Conservation (phyloP, 2,797 vertebrate species). For the Sternarchorhynchus goeldii region DNA sequence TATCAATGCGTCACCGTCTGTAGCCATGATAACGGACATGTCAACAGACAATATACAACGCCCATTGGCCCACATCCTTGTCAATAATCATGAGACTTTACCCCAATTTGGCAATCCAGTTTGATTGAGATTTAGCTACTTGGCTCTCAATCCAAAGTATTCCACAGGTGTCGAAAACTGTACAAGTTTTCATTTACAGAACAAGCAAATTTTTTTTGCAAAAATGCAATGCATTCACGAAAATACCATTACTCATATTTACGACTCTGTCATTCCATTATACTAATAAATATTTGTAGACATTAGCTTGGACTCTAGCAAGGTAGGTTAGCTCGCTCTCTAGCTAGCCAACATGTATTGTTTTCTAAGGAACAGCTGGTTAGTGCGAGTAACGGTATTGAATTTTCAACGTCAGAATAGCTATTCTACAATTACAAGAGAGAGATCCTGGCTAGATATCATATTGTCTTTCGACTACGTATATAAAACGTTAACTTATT, state of each 20-base stretch:
- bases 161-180: slow-evolving; percentile 69
- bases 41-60: slow-evolving; percentile 60
- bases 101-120: slow-evolving; percentile 59
- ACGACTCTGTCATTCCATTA: neutral
- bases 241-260: neutral
- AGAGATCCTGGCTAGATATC: neutral
- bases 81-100: slow-evolving; percentile 64
- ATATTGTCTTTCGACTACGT: too few species aligned
- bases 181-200: neutral
- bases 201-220: neutral
- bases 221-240: neutral
- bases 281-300: neutral
- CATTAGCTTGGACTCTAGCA: neutral
- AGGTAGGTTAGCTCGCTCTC: neutral
- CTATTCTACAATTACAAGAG: slow-evolving; percentile 30
- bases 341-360: slow-evolving; percentile 30
- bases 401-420: slow-evolving; percentile 28
- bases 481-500: neutral
- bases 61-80: slow-evolving; percentile 67
- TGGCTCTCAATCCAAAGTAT: slow-evolving; percentile 48
- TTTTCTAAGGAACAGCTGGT: slow-evolving; percentile 64
- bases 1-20: slow-evolving; percentile 59
- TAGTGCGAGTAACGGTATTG: slow-evolving; percentile 55
- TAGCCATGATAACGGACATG: slow-evolving; percentile 66
- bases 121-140: slow-evolving; percentile 71